phyloP scores from a whole-genome alignment of 2,888 invertebrate genomes.

The Harmothoe impar region DNA sequence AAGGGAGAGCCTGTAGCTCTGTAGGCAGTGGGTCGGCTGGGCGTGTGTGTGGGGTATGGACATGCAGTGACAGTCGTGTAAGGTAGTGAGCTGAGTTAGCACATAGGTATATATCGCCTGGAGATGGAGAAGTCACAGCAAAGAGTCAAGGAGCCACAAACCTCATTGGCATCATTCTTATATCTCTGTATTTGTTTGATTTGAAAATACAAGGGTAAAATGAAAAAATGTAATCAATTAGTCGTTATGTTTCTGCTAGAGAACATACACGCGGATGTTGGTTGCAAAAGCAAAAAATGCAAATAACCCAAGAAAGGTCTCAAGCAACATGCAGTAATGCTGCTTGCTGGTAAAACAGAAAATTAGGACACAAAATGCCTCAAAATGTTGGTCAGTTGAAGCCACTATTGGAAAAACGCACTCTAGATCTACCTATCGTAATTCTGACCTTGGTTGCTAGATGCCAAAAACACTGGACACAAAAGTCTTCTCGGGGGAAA shows the following conservation, averaged over 20 bases:
- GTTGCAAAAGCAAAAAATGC: conserved; percentile 28
- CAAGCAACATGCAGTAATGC: conserved; percentile 11
- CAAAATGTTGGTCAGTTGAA: background rate
- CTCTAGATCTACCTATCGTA: background rate
- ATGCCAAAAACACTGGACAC: background rate
- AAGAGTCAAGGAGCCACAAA: conserved; percentile 56
- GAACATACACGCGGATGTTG: conserved; percentile 12
- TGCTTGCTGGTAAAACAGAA: background rate
- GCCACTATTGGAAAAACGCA: background rate
- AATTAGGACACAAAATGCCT: conserved; percentile 6
- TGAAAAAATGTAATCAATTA: conserved; percentile 47
- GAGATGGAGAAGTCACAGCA: conserved; percentile 45
- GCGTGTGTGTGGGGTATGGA: background rate
- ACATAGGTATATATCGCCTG: background rate
- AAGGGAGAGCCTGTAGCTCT: too few species aligned
- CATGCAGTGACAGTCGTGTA: conserved; percentile 52
- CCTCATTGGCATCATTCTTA: conserved; percentile 63
- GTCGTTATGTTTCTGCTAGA: conserved; percentile 34
- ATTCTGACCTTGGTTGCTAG: background rate
- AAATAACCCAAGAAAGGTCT: conserved; percentile 9
- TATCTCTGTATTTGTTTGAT: conserved; percentile 63
- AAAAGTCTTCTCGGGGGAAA: too few species aligned
- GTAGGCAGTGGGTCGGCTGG: background rate
- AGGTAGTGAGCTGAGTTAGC: conserved; percentile 48
- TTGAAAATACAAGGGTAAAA: conserved; percentile 59